A percentile compares a stretch with the other conserved stretches of the same genome.
phyloP scores from a whole-genome alignment of 2,113 vertebrate species.

The Oplegnathus fasciatus region DNA sequence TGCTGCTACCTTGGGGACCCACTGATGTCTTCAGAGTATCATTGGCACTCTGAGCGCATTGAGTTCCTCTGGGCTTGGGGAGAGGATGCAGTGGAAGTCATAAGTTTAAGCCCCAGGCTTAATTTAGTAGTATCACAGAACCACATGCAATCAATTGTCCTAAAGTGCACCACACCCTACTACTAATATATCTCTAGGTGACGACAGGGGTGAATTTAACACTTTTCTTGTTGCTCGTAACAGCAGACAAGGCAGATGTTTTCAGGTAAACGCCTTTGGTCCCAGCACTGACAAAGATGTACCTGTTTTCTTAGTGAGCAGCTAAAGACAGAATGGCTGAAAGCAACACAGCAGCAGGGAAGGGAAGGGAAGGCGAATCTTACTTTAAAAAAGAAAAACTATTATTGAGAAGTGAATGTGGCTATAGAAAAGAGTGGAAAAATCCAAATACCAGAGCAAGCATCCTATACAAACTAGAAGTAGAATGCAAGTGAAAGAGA shows the following conservation, averaged over 20 bases:
- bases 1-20: constrained; percentile 72
- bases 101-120: constrained; percentile 52
- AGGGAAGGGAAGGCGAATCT: background rate
- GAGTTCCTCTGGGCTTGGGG: constrained; percentile 60
- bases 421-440: background rate
- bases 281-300: background rate
- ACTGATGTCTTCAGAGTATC: constrained; percentile 69
- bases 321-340: constrained; percentile 17
- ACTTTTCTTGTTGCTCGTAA: constrained; percentile 28
- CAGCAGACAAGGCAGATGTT: constrained; percentile 17
- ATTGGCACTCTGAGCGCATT: constrained; percentile 43
- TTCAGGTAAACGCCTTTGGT: background rate
- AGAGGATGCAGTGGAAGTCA: constrained; percentile 67
- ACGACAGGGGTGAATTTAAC: constrained; percentile 35
- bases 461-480: background rate
- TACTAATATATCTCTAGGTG: constrained; percentile 39
- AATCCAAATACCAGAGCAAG: background rate
- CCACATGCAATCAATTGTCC: constrained; percentile 42
- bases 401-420: constrained; percentile 9
- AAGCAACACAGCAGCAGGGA: background rate
- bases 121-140: constrained; percentile 54
- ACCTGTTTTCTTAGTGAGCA: constrained; percentile 11
- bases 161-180: constrained; percentile 42
- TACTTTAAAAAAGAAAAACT: background rate
- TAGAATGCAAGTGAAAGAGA: background rate